Evolutionary conservation across 2,888 invertebrate species (phyloP), one percentile per base, ranked within the genome.

Genomic region (Dicyrtoma fusca): DNA sequence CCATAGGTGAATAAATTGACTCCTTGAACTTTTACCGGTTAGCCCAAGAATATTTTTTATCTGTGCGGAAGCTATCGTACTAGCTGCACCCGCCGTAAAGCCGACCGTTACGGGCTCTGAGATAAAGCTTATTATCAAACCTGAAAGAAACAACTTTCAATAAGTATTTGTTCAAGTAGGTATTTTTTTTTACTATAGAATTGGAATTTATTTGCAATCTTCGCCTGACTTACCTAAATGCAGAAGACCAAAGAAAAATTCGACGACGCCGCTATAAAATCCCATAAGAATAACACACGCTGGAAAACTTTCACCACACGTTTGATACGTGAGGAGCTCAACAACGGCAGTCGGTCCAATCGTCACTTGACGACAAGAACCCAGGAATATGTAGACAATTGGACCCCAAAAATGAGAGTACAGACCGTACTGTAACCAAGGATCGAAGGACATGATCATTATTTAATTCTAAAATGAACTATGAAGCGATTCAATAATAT

Each of bases 31-130:
- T 21, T 51, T 63, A 10, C 76, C 77, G n/a, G 17, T 25, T 1
- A 77, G 61, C 13, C 92, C 91, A 73, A 93, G 86, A 4, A 94
- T 84, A 0, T 89, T 87, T 82, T 90, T 92, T 14, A 94, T 84
- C 83, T 95, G 94, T 0, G 92, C 89, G 1, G 90, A 89, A 4
- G 89, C 91, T 77, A 95, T 94, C 62, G 91, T 92, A 59, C 93
- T 82, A 14, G 94, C 93, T 0, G 94, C 94, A 0, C 93, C 93
- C 6, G 91, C 88, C 0, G 93, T 94, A 82, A 95, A 95, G 0
- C 91, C 94, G 55, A 90, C 88, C 42, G 92, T 92, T 1, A 94
- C 93, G 0, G 94, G 93, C 78, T 88, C 84, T 0, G 94, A 94
- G 82, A 95, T 92, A 82, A 94, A 94, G 82, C 92, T 91, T 59